Evolutionary conservation across 2,113 vertebrate genomes (phyloP), one percentile per base, ranked within the genome.

Genomic region (Elachura formosa): DNA sequence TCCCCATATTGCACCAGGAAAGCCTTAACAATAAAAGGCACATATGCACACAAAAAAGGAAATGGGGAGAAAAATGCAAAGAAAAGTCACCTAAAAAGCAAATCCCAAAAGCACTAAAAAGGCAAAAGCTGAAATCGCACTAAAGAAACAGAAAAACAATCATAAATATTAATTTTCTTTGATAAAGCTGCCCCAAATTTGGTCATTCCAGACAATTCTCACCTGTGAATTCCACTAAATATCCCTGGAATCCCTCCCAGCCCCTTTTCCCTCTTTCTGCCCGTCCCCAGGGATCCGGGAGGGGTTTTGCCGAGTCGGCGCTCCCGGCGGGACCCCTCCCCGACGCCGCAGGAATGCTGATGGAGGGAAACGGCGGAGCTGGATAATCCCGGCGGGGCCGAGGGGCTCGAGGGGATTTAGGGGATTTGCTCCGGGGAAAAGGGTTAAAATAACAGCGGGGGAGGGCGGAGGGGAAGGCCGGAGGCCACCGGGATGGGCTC

Each of bases 321-420:
- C 0, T 52, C 38, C 63, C 11, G n/a, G 69, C 29, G 46, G 55
- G 64, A 87, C 64, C 74, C 73, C 38, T n/a, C 14, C 55, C 84
- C 75, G 66, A 56, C 84, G 74, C 85, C 76, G 19, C 59, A 58
- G 85, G 89, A 94, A 64, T 90, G 91, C 84, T 89, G 94, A 92
- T 38, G 41, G 91, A 79, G 86, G 89, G 34, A 72, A 94, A 89
- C 17, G 68, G 79, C 33, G 24, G 38, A 40, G 51, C 24, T 69
- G 80, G 81, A 54, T 95, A 90, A 96, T 96, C 94, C 74, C n/a
- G 29, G 33, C 19, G 80, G 93, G 29, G 56, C 91, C 36, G 31
- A 33, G 3, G 61, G 29, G 80, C 63, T 7, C 28, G 8, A 24
- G 41, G 15, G 89, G 84, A 94, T 94, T 93, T 90, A 91, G 64